Conservation (phyloP, 1,140 invertebrate genomes). For the Archegozetes longisetosus region DNA sequence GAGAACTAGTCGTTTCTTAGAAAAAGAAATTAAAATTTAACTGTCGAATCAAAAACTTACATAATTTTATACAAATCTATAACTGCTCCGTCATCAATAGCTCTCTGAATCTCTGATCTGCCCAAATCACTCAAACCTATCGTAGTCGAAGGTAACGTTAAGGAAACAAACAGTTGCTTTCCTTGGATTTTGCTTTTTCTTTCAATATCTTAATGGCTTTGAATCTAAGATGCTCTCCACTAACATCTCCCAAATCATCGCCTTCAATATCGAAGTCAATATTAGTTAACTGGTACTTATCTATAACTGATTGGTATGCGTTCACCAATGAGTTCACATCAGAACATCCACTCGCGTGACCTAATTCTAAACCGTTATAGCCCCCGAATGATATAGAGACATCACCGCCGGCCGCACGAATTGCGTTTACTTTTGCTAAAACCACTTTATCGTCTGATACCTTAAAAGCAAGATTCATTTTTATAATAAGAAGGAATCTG, state of each 20-base stretch:
- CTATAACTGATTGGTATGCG: conserved; percentile 9
- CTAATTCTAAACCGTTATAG: conserved; percentile 5
- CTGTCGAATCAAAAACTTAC: conserved; percentile 1
- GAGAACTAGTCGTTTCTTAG: not conserved
- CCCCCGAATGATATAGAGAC: conserved; percentile 10
- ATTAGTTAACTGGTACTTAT: conserved; percentile 8
- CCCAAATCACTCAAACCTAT: conserved; percentile 9
- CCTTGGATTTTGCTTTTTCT: not conserved
- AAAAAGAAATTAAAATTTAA: not conserved
- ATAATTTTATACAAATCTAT: conserved; percentile 12
- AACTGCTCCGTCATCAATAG: not conserved
- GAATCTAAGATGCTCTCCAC: not conserved
- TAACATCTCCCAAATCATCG: not conserved
- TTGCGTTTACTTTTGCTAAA: not conserved
- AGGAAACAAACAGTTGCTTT: conserved; percentile 1
- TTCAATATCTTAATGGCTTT: conserved; percentile 11
- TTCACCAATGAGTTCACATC: not conserved
- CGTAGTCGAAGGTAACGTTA: conserved; percentile 6
- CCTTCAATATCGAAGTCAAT: conserved; percentile 11
- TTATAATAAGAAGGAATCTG: no score
- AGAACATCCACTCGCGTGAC: conserved; percentile 4
- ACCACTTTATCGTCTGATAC: not conserved
- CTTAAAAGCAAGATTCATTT: not conserved
- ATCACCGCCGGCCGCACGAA: conserved; percentile 6
- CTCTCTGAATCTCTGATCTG: conserved; percentile 5